Evolutionary conservation across 2,113 vertebrate genomes (phyloP).

Genomic region (Diadophis punctatus): DNA sequence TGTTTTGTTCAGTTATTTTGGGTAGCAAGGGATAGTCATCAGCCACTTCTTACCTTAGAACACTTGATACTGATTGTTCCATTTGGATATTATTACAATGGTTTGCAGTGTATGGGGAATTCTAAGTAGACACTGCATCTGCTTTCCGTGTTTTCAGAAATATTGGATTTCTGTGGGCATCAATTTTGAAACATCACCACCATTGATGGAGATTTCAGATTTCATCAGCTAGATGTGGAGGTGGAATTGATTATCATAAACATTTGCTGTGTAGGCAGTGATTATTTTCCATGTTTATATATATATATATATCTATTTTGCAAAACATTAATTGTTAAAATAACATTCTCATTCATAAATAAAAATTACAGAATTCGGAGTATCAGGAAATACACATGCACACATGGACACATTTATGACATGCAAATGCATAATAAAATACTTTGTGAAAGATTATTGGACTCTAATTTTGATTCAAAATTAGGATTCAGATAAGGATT

Average conservation of each 20-base stretch:
- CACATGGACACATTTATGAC: neutral
- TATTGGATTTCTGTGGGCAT: rapidly evolving
- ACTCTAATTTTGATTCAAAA: neutral
- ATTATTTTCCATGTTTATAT: neutral
- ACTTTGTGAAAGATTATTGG: neutral
- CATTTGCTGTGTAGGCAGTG: neutral
- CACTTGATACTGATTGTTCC: neutral
- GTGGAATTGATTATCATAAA: neutral
- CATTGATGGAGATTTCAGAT: neutral
- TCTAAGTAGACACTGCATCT: neutral
- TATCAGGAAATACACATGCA: neutral
- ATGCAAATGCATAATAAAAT: neutral
- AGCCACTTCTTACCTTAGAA: neutral
- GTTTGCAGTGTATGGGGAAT: neutral
- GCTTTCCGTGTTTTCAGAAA: neutral
- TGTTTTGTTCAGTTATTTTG: neutral
- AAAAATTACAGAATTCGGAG: neutral
- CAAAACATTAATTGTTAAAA: neutral
- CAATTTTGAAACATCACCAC: neutral
- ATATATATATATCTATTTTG: neutral
- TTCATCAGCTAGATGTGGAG: rapidly evolving
- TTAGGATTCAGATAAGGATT: neutral
- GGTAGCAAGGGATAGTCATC: neutral
- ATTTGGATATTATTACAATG: neutral
- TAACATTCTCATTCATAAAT: neutral